Percentiles rank a stretch among this genome's conserved stretches.
These are phyloP conservation scores for Phyllotreta striolata DNA, from an alignment of 2,888 invertebrate genomes.

Conservation along the genomic window DNA sequence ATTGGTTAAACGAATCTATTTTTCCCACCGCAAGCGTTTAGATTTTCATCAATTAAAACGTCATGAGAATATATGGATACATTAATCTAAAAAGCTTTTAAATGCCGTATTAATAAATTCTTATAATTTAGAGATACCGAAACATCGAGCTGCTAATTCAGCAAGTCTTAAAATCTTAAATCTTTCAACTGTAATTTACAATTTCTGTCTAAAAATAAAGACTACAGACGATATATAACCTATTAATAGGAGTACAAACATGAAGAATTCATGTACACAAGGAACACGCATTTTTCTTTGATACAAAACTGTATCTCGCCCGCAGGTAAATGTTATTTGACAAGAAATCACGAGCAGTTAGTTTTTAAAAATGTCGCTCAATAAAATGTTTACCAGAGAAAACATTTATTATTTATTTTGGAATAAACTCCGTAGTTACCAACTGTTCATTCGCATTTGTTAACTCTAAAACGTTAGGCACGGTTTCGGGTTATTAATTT, in stretches of 20 bases:
- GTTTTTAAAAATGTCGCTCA: no score
- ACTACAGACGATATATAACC: constrained; percentile 9
- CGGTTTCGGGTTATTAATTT: constrained; percentile 17
- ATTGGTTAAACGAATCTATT: neutral
- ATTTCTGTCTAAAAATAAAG: constrained; percentile 10
- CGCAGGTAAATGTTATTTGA: no score
- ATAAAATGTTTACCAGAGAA: no score
- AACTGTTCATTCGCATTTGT: neutral
- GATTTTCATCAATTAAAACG: constrained; percentile 28
- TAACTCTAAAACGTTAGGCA: constrained; percentile 11
- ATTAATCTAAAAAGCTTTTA: constrained; percentile 30
- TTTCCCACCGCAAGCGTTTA: constrained; percentile 10
- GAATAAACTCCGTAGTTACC: no score
- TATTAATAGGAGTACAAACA: constrained; percentile 17
- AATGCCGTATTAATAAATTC: constrained; percentile 35
- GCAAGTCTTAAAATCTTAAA: constrained; percentile 23
- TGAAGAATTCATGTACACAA: neutral
- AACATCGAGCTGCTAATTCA: constrained; percentile 33
- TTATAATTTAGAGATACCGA: constrained; percentile 34
- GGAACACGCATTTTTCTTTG: constrained; percentile 8
- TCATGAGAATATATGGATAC: constrained; percentile 24
- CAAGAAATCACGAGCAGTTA: no score
- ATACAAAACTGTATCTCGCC: constrained; percentile 4
- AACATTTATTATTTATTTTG: no score
- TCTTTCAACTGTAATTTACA: constrained; percentile 25